Evolutionary conservation across 2,113 vertebrate species (phyloP).

Genomic region (Solenodon paradoxus): DNA sequence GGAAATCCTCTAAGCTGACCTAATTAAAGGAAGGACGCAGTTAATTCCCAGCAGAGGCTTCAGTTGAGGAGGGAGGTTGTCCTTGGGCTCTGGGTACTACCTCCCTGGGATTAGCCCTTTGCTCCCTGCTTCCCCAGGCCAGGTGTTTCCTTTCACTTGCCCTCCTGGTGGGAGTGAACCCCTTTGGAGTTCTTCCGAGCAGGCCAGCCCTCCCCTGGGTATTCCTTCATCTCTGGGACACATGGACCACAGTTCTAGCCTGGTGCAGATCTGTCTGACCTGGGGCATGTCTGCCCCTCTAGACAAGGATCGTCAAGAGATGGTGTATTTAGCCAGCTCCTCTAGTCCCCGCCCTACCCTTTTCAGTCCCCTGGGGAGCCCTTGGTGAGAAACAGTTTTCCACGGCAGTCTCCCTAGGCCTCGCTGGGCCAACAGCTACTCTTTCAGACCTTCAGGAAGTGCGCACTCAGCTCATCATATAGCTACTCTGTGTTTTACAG

Average conservation of each 20-base stretch:
- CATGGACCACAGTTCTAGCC: neutral
- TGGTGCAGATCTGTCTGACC: neutral
- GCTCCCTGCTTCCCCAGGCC: neutral
- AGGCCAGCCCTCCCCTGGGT: neutral
- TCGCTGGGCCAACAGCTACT: neutral
- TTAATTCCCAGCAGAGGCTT: constrained; percentile 39
- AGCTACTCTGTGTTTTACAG: rapidly evolving
- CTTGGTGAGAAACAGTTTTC: neutral
- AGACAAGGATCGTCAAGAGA: neutral
- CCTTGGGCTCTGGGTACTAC: neutral
- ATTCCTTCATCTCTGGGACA: neutral
- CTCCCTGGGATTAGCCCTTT: constrained; percentile 18
- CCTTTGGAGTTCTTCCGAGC: neutral
- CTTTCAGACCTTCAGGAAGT: neutral
- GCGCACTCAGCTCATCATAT: no score
- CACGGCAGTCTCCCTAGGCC: no score
- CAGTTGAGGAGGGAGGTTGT: neutral
- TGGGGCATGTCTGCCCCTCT: neutral
- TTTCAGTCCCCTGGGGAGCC: neutral
- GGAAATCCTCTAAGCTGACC: constrained; percentile 75
- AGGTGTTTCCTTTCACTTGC: neutral
- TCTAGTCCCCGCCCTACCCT: neutral
- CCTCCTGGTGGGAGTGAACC: neutral
- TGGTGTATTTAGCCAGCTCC: neutral
- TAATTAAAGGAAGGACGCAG: constrained; percentile 54